Evolutionary conservation across 2,113 vertebrate species (phyloP).

Genomic region (Fukomys damarensis): DNA sequence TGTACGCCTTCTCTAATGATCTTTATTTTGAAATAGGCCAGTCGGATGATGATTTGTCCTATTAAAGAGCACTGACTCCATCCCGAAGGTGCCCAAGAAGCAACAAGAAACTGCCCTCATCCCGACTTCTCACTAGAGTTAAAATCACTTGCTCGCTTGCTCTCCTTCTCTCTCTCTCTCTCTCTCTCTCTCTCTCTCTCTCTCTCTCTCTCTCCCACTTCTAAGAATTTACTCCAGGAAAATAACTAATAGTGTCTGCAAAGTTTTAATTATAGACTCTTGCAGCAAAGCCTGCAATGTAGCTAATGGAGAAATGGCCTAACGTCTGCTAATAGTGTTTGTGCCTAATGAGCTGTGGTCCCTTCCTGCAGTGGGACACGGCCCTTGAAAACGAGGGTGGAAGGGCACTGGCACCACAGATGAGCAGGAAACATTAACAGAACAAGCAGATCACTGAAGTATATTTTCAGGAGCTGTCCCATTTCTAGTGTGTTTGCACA

Average conservation of each 20-base stretch:
- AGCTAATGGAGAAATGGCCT: neutral
- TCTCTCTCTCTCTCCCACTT: neutral
- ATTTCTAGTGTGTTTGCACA: neutral
- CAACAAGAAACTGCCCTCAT: neutral
- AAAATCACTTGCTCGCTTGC: neutral
- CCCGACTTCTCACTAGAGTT: neutral
- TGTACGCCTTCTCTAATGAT: neutral
- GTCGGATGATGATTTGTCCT: neutral
- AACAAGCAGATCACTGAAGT: neutral
- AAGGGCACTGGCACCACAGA: neutral
- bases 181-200: neutral
- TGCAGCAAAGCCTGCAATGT: neutral
- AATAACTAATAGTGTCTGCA: constrained; percentile 21
- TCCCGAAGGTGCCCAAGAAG: neutral
- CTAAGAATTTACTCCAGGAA: neutral
- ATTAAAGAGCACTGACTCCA: neutral
- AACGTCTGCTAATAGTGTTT: neutral
- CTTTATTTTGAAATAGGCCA: neutral
- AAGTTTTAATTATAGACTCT: constrained; percentile 38
- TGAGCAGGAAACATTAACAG: neutral
- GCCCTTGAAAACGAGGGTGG: neutral
- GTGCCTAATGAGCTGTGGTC: neutral
- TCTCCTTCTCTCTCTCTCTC: neutral
- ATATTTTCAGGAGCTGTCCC: neutral
- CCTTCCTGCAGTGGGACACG: neutral